These are phyloP conservation scores for Campaea margaritaria DNA, from an alignment of 2,888 invertebrate species.

Conservation along the genomic window DNA sequence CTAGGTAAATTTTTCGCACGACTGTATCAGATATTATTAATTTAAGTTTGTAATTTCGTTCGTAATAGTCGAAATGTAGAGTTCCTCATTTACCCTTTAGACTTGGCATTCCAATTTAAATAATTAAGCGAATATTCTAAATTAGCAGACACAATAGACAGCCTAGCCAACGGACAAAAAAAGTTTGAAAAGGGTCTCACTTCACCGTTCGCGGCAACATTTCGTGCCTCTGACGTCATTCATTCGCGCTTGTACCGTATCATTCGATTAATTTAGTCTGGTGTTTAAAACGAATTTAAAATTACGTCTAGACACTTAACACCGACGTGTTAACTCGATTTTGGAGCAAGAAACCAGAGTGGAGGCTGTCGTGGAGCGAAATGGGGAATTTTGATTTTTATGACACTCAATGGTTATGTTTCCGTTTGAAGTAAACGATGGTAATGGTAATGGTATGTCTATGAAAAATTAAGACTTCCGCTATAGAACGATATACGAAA, in stretches of 20 bases:
- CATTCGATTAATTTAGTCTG: slow-evolving; percentile 11
- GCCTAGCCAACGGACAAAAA: slow-evolving; percentile 24
- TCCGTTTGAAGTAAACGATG: slow-evolving; percentile 5
- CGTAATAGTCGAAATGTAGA: no score
- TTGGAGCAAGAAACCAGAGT: slow-evolving; percentile 9
- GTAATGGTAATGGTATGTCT: not conserved
- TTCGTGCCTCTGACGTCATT: slow-evolving; percentile 39
- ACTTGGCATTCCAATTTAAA: not conserved
- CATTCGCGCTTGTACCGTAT: slow-evolving; percentile 26
- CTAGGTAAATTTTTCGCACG: no score
- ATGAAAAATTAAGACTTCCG: slow-evolving; percentile 3
- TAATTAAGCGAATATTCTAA: slow-evolving; percentile 18
- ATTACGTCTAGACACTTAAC: slow-evolving; percentile 12
- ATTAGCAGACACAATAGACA: slow-evolving; percentile 27
- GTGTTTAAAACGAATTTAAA: slow-evolving; percentile 11
- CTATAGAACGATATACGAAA: not conserved
- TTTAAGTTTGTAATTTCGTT: no score
- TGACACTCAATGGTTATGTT: slow-evolving; percentile 1
- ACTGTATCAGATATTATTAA: no score
- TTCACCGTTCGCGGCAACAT: slow-evolving; percentile 18
- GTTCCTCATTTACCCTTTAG: not conserved
- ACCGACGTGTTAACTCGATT: slow-evolving; percentile 8
- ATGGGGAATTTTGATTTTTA: slow-evolving; percentile 9
- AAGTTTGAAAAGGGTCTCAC: slow-evolving; percentile 19
- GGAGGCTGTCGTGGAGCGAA: not conserved